phyloP scores from a whole-genome alignment of 2,113 vertebrate species.

The Arizona elegans region DNA sequence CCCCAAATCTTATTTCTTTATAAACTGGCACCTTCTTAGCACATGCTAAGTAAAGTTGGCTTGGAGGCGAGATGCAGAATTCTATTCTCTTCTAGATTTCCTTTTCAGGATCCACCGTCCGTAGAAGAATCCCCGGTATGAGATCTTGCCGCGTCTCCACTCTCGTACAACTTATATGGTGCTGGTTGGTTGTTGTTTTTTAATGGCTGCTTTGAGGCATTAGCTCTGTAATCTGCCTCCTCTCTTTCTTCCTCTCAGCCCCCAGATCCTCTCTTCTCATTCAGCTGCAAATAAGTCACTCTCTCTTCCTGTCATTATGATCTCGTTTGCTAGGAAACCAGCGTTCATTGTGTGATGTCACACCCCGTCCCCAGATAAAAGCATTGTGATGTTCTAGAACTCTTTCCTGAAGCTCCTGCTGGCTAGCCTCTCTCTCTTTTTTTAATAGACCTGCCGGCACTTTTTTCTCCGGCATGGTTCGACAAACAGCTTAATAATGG shows the following conservation, averaged over 20 bases:
- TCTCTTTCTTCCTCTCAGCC: background rate
- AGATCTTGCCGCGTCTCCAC: background rate
- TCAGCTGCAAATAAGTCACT: background rate
- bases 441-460: background rate
- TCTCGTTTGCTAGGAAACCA: conserved; percentile 11
- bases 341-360: background rate
- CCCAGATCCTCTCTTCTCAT: background rate
- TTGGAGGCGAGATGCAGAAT: background rate
- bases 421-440: background rate
- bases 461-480: background rate
- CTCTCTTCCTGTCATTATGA: background rate
- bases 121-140: background rate
- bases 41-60: background rate
- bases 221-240: too few species aligned
- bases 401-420: background rate
- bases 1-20: background rate
- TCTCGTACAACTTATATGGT: background rate
- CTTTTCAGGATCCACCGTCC: background rate
- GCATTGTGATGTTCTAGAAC: conserved; percentile 27
- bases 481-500: background rate
- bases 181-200: too few species aligned
- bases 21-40: background rate
- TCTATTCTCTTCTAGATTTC: background rate
- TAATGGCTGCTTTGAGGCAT: background rate
- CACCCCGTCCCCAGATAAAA: background rate